Conservation (phyloP, 2,113 vertebrate species). For the Alligator sinensis region DNA sequence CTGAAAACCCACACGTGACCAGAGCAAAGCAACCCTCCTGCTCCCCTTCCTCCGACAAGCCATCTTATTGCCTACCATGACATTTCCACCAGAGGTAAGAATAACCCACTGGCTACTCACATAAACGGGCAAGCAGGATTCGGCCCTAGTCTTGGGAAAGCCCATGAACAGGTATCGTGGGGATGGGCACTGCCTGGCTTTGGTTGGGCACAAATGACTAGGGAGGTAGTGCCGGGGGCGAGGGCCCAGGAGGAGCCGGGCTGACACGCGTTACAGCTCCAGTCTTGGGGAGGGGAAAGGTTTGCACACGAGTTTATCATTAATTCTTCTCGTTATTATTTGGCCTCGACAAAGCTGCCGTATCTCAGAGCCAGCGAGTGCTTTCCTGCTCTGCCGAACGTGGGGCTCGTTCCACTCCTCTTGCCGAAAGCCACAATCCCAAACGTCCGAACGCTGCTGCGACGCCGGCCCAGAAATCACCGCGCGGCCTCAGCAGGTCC, state of each 20-base stretch:
- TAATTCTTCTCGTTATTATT: neutral
- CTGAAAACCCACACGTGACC: neutral
- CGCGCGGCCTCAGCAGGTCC: neutral
- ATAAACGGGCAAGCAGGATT: neutral
- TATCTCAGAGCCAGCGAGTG: neutral
- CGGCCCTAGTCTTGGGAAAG: neutral
- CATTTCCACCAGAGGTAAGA: neutral
- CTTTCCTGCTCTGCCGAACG: neutral
- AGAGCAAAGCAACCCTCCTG: neutral
- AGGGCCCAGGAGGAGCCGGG: neutral
- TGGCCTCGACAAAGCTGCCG: neutral
- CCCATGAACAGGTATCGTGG: neutral
- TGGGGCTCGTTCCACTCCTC: neutral
- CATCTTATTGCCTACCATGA: too few relatives aligned
- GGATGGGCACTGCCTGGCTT: fast-evolving
- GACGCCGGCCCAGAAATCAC: neutral
- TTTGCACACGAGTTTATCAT: neutral
- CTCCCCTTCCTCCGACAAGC: neutral
- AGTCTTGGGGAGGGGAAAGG: neutral
- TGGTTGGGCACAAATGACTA: fast-evolving
- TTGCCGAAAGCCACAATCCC: neutral
- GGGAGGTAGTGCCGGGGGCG: neutral
- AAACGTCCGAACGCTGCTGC: neutral
- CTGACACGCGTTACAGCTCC: neutral
- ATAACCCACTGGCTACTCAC: neutral